Conservation (phyloP, 2,113 vertebrate species). For the Hippoglossus stenolepis region DNA sequence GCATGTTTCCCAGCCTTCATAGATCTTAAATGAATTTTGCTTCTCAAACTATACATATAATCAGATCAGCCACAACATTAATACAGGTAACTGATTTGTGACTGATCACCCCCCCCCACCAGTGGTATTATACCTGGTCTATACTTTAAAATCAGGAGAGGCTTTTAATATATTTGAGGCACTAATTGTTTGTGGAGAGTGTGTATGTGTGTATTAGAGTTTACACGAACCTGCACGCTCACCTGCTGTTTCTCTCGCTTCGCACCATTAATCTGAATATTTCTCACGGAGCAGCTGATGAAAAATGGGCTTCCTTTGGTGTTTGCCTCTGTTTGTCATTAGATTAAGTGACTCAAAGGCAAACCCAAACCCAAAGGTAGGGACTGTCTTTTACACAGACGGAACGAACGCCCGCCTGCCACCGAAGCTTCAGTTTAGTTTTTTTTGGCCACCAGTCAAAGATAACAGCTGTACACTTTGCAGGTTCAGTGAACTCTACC, state of each 20-base stretch:
- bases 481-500: conserved; percentile 91
- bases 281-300: conserved; percentile 57
- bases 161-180: not conserved
- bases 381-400: conserved; percentile 77
- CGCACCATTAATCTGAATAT: conserved; percentile 41
- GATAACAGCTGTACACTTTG: conserved; percentile 92
- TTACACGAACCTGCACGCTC: conserved; percentile 58
- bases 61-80: no score
- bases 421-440: conserved; percentile 85
- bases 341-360: conserved; percentile 74
- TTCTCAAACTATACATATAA: no score
- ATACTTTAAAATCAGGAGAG: not conserved
- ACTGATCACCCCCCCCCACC: no score
- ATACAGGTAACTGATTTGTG: no score
- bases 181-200: conserved; percentile 43
- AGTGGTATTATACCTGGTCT: no score
- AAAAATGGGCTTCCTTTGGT: conserved; percentile 59
- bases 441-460: conserved; percentile 94
- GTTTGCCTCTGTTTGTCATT: conserved; percentile 77
- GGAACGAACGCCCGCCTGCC: conserved; percentile 84
- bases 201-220: not conserved
- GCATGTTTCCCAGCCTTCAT: no score
- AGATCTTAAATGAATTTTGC: no score
- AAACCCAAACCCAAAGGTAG: conserved; percentile 57
- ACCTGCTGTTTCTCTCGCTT: conserved; percentile 9